phyloP scores from a whole-genome alignment of 2,797 vertebrate species.

The Tinamus major region DNA sequence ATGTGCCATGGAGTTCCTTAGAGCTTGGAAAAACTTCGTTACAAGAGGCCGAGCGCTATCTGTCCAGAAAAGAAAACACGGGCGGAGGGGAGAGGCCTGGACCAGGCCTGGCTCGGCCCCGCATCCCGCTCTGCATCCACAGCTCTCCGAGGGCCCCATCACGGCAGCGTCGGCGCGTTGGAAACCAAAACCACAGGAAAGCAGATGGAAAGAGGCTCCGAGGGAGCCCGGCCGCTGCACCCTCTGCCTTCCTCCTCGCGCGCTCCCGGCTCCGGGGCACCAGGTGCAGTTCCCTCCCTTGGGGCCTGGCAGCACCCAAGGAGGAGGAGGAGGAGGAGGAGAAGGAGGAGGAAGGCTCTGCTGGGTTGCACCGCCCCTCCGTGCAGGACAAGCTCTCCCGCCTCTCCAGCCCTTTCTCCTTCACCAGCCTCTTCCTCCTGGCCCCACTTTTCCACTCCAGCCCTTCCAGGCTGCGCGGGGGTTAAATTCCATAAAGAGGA shows the following conservation, averaged over 20 bases:
- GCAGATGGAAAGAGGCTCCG: not conserved
- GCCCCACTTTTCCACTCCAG: not conserved
- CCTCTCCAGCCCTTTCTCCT: not conserved
- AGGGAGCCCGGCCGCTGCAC: not conserved
- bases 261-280: rapidly evolving
- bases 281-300: not conserved
- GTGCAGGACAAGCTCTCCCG: too few species aligned
- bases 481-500: slow-evolving; percentile 70
- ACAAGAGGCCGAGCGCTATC: slow-evolving; percentile 62
- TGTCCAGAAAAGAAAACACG: slow-evolving; percentile 62
- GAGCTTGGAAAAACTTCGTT: slow-evolving; percentile 64
- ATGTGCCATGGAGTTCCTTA: slow-evolving; percentile 21
- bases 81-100: slow-evolving; percentile 52
- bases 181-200: slow-evolving; percentile 7
- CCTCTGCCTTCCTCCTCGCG: not conserved
- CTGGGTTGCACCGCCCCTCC: not conserved
- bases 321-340: not conserved
- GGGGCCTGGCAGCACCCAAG: rapidly evolving
- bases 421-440: not conserved
- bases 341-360: not conserved
- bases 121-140: slow-evolving; percentile 29
- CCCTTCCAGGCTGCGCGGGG: slow-evolving; percentile 10
- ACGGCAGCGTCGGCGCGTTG: slow-evolving; percentile 31
- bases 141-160: slow-evolving; percentile 49
- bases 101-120: slow-evolving; percentile 42